phyloP scores from a whole-genome alignment of 2,888 invertebrate species.

The Tachina fera region DNA sequence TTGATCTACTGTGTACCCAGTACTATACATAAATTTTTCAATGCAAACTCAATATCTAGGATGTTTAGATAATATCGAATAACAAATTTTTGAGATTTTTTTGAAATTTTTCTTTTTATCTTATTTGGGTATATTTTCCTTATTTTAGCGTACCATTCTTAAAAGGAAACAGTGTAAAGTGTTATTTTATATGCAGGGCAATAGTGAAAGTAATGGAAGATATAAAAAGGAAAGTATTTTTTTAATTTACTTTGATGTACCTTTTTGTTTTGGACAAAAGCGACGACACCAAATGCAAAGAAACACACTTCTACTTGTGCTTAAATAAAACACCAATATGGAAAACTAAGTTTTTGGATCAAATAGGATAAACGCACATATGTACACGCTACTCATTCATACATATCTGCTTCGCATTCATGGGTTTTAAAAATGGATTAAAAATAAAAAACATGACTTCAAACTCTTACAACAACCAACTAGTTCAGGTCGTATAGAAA shows the following conservation, averaged over 20 bases:
- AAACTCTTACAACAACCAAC: too few relatives aligned
- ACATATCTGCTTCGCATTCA: neutral
- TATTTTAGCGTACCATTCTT: too few relatives aligned
- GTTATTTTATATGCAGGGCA: conserved; percentile 15
- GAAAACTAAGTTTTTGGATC: conserved; percentile 17
- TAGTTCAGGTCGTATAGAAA: too few relatives aligned
- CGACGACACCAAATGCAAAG: neutral
- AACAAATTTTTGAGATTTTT: too few relatives aligned
- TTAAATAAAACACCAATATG: conserved; percentile 16
- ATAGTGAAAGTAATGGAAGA: neutral
- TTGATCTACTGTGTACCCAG: too few relatives aligned
- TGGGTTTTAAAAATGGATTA: neutral
- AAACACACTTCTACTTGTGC: neutral
- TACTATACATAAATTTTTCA: too few relatives aligned
- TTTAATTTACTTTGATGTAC: conserved; percentile 9
- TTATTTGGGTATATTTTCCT: too few relatives aligned
- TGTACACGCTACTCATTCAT: neutral
- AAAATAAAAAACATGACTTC: neutral
- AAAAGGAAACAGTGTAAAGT: conserved; percentile 21
- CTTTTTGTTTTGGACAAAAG: conserved; percentile 1
- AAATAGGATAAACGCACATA: conserved; percentile 8
- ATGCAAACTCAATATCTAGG: too few relatives aligned
- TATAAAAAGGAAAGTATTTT: neutral
- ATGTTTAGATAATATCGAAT: too few relatives aligned
- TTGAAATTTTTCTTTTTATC: too few relatives aligned